phyloP scores from a whole-genome alignment of 2,797 vertebrate species.

The Lerista edwardsae region DNA sequence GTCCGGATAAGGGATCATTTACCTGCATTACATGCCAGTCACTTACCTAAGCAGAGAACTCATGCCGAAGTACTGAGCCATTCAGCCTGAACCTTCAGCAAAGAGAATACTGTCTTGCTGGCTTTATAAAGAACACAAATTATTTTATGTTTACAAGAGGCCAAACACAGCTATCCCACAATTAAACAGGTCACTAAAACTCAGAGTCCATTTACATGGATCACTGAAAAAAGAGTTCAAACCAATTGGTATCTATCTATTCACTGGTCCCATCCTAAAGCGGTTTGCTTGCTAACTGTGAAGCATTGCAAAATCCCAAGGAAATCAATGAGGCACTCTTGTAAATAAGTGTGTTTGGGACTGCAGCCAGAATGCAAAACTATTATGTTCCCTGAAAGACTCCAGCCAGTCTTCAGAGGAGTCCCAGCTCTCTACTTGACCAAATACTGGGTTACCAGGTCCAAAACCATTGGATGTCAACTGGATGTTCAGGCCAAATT shows the following conservation, averaged over 20 bases:
- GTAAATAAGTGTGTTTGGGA: conserved; percentile 20
- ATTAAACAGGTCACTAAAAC: not conserved
- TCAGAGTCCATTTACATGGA: not conserved
- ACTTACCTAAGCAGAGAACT: conserved; percentile 20
- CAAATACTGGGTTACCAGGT: conserved; percentile 49
- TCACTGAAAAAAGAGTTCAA: not conserved
- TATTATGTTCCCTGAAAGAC: conserved; percentile 13
- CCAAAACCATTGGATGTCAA: conserved; percentile 72
- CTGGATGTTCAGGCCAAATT: conserved; percentile 62
- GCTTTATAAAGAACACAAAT: not conserved
- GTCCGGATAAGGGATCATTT: no score
- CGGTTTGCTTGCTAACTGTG: not conserved
- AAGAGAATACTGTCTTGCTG: not conserved
- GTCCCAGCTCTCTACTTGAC: conserved; percentile 61
- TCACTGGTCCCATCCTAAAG: not conserved
- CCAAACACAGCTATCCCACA: not conserved
- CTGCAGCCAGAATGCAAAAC: not conserved
- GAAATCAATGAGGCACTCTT: not conserved
- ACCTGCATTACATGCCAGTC: not conserved
- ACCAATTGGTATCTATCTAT: not conserved
- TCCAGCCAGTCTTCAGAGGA: conserved; percentile 26
- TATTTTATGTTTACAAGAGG: not conserved
- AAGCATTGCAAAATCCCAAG: not conserved
- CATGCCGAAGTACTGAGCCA: not conserved
- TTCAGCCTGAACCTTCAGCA: not conserved